Conservation (phyloP, 1,140 invertebrate species). For the Trichomalopsis sarcophagae region DNA sequence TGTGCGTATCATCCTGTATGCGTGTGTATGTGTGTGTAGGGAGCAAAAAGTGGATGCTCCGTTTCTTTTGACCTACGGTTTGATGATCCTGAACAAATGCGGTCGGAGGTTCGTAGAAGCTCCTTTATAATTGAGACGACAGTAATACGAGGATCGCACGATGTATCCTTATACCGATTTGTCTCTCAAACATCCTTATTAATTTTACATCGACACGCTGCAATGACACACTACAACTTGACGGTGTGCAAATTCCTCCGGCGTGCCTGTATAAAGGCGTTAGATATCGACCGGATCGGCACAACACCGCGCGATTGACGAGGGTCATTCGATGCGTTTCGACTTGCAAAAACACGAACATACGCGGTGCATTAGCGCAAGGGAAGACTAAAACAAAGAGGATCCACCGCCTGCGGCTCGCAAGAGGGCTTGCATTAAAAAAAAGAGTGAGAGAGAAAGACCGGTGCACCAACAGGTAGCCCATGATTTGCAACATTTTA, state of each 20-base stretch:
- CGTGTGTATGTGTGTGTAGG: background rate
- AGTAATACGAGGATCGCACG: background rate
- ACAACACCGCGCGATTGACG: background rate
- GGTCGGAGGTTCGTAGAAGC: slow-evolving; percentile 4
- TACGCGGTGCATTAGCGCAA: slow-evolving; percentile 14
- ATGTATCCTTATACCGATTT: background rate
- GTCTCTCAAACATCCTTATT: too few species aligned
- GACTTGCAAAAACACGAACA: slow-evolving; percentile 14
- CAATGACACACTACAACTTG: too few species aligned
- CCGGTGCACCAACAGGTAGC: slow-evolving; percentile 65
- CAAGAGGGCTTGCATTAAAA: slow-evolving; percentile 11
- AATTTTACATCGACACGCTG: too few species aligned
- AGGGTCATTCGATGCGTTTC: background rate
- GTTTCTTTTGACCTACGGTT: slow-evolving; percentile 23
- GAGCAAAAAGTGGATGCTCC: slow-evolving; percentile 29
- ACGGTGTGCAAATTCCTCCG: too few species aligned
- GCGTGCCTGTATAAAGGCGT: background rate
- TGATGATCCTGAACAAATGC: slow-evolving; percentile 25
- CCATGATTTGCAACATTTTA: slow-evolving; percentile 74
- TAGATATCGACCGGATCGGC: background rate
- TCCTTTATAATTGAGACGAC: slow-evolving; percentile 22
- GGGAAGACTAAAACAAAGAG: slow-evolving; percentile 7
- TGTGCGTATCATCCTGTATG: background rate
- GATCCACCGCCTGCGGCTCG: background rate
- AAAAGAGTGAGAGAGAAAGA: background rate